Conservation (phyloP, 2,113 vertebrate species). For the Loxodonta africana region DNA sequence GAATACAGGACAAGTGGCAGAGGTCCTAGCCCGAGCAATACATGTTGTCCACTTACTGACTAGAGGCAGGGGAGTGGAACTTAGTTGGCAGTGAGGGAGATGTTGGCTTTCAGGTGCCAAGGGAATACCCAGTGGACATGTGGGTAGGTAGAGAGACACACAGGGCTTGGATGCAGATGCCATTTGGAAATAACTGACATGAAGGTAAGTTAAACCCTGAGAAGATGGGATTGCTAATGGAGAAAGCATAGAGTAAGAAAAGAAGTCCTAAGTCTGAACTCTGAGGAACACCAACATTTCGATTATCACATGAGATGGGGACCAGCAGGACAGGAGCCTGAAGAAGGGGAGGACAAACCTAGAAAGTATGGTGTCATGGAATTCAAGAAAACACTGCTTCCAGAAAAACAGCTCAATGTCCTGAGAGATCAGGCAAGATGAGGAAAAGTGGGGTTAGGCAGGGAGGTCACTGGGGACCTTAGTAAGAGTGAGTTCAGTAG, state of each 20-base stretch:
- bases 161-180: neutral
- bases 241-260: neutral
- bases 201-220: neutral
- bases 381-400: neutral
- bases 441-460: neutral
- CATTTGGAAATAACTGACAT: neutral
- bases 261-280: neutral
- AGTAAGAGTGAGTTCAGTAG: neutral
- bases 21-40: neutral
- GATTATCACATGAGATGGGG: rapidly evolving
- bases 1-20: neutral
- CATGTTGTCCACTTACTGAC: too few relatives aligned
- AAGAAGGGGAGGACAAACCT: neutral
- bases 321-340: neutral
- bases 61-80: neutral
- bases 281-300: neutral
- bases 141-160: neutral
- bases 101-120: neutral
- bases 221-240: neutral
- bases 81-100: neutral
- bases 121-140: neutral
- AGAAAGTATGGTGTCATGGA: neutral
- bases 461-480: neutral
- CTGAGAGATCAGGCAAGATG: neutral
- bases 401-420: too few relatives aligned